Conservation (phyloP, 2,113 vertebrate species). For the Thamnophis sirtalis region DNA sequence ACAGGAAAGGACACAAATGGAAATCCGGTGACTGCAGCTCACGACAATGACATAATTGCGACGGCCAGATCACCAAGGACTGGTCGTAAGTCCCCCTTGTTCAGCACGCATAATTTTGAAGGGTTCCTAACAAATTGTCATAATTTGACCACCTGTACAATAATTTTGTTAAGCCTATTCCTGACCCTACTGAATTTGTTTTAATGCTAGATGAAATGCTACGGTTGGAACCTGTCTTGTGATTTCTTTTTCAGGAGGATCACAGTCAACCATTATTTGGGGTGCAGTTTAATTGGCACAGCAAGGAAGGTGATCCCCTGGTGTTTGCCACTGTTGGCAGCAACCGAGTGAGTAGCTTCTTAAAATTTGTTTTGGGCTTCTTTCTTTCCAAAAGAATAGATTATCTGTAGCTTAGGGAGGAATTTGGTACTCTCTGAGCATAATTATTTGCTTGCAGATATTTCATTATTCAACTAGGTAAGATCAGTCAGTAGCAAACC, state of each 20-base stretch:
- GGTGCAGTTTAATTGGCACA: slow-evolving; percentile 99
- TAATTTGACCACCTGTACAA: not conserved
- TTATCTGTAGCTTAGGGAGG: not conserved
- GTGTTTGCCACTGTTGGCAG: slow-evolving; percentile 98
- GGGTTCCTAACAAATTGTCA: not conserved
- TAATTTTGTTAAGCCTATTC: not conserved
- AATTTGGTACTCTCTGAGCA: not conserved
- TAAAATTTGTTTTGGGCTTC: not conserved
- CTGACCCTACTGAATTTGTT: not conserved
- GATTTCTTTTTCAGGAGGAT: slow-evolving; percentile 81
- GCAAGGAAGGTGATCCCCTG: slow-evolving; percentile 95
- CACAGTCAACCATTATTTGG: slow-evolving; percentile 96
- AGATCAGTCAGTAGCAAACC: not conserved
- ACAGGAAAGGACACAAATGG: not conserved
- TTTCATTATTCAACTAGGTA: not conserved
- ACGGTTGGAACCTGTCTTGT: not conserved
- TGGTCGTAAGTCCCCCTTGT: not conserved
- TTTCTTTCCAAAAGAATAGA: not conserved
- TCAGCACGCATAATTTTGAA: not conserved
- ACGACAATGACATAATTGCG: not conserved
- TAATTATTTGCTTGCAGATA: not conserved
- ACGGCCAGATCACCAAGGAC: not conserved
- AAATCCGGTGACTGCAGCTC: not conserved
- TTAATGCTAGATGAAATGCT: not conserved
- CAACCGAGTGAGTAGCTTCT: slow-evolving; percentile 82